Base-by-base conservation (phyloP, 2,797 vertebrate genomes). In the Labeo calbasu region DNA sequence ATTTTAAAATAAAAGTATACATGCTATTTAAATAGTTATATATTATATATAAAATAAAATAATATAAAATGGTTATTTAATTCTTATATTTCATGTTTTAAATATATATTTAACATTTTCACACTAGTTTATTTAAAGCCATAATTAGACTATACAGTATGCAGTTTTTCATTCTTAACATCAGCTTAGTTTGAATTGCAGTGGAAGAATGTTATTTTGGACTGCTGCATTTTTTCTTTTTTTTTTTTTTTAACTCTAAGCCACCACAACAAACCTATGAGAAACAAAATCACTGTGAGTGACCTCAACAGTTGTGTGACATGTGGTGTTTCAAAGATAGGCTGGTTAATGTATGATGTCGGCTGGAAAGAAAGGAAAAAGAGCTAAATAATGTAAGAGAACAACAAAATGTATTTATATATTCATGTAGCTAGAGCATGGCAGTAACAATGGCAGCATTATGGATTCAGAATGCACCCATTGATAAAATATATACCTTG, bases 311-410 rank as follows among this genome's bases (percentile, higher is more conserved):
- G 68, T 70, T 23, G 40, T 23, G 40, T 71, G 46, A 1, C 69
- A 50, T 28, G 10, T 53, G 71, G 48, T 17, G 5, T n/a, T 36
- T 75, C 72, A 75, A 11, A n/a, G 72, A 55, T 36, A 55, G 28
- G 5, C 50, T 13, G 25, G 25, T 4, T 57, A 75, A 55, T 57
- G 19, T 57, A 21, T 57, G 7, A 36, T 14, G 13, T 57, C 28
- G 3, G 12, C 73, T 76, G 51, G 13, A 23, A 57, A 75, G 19
- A 75, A 57, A 53, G 51, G 51, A 57, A 72, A 76, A n/a, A 2
- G 19, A 15, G 21, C 32, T 57, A 57, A 76, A 76, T 55, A 76
- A 76, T 76, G 32, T 9, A 75, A 36, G 19, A 75, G 11, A 76
- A 57, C 19, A 70, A 57, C 32, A 0, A 15, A 40, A 57, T 76